These are phyloP conservation scores for Rissa tridactyla DNA, from an alignment of 2,113 vertebrate genomes.

Conservation along the genomic window DNA sequence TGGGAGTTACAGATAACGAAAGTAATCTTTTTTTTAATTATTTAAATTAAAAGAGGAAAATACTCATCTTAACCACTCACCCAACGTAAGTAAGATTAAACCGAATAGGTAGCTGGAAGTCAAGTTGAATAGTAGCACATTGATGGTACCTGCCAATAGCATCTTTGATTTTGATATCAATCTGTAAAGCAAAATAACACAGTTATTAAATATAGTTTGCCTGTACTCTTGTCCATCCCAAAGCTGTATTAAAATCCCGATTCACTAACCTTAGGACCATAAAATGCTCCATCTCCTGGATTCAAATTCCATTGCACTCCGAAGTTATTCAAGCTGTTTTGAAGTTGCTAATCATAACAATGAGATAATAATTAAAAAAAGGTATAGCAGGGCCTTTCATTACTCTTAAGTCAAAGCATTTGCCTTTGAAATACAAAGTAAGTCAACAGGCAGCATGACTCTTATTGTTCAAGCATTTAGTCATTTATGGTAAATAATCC, in stretches of 20 bases:
- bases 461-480: background rate
- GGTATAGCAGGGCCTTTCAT: background rate
- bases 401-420: background rate
- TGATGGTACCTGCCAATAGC: conserved; percentile 94
- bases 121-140: conserved; percentile 94
- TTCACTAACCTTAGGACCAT: conserved; percentile 90
- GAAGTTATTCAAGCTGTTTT: conserved; percentile 89
- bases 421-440: background rate
- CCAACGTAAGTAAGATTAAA: conserved; percentile 92
- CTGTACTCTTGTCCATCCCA: background rate
- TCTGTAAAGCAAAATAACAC: conserved; percentile 74
- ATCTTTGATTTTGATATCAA: conserved; percentile 94
- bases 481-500: background rate
- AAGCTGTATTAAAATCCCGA: background rate
- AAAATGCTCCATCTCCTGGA: conserved; percentile 93
- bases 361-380: background rate
- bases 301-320: conserved; percentile 90
- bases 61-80: conserved; percentile 74
- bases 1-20: background rate
- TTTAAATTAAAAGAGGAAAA: background rate
- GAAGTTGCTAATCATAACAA: conserved; percentile 82
- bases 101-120: conserved; percentile 93
- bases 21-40: background rate
- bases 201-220: background rate
- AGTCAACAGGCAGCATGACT: background rate